phyloP scores from a whole-genome alignment of 2,888 invertebrate genomes.

The Neoaliturus tenellus region DNA sequence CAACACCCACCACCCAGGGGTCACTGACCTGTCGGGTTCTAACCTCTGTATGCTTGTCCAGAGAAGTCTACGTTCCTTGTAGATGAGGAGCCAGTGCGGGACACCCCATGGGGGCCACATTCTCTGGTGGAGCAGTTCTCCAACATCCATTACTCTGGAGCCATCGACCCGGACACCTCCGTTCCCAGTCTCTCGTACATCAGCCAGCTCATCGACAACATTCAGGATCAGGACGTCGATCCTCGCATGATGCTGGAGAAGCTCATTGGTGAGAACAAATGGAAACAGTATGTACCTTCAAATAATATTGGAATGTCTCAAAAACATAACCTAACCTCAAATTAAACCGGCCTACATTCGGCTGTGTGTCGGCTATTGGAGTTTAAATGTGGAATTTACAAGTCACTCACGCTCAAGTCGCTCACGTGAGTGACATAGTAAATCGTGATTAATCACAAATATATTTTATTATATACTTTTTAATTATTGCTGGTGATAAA shows the following conservation, averaged over 20 bases:
- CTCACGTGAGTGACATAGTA: no score
- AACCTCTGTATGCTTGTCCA: no score
- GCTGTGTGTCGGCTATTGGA: no score
- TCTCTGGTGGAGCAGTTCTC: constrained; percentile 35
- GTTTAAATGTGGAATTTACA: no score
- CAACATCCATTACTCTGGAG: not conserved
- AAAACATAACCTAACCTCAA: no score
- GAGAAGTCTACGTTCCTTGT: constrained; percentile 17
- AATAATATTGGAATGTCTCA: no score
- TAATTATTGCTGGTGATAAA: no score
- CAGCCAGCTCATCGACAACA: not conserved
- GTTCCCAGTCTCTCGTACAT: constrained; percentile 42
- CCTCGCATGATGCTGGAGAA: not conserved
- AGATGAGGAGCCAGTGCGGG: constrained; percentile 1
- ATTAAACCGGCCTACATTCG: no score
- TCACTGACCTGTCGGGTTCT: not conserved
- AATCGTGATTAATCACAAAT: no score
- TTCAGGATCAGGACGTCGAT: not conserved
- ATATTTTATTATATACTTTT: no score
- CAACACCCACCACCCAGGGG: not conserved
- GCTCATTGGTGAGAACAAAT: constrained; percentile 14
- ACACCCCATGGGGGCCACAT: not conserved
- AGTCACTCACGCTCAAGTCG: no score
- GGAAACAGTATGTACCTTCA: no score
- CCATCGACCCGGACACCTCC: not conserved